A percentile compares a stretch with the other conserved stretches of the same genome.
Conservation (phyloP, 1,140 invertebrate species). For the Heliconius congener region DNA sequence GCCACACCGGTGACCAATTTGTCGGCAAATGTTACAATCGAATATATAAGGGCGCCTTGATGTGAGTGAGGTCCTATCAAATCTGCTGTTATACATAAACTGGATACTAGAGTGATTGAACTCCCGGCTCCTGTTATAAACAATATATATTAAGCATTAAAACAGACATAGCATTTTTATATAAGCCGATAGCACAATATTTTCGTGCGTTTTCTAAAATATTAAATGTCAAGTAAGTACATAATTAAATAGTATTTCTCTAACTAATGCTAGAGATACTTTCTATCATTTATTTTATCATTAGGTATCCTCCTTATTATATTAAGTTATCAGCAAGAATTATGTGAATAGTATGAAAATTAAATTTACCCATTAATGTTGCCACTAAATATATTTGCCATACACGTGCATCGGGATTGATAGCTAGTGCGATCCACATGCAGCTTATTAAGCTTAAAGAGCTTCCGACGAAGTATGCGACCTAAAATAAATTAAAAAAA, state of each 20-base stretch:
- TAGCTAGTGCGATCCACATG: slow-evolving; percentile 83
- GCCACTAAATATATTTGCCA: slow-evolving; percentile 85
- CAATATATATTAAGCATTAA: neutral
- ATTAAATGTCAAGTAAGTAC: no score
- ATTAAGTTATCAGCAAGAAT: no score
- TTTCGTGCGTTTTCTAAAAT: no score
- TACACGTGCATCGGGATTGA: slow-evolving; percentile 73
- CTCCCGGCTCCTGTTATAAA: slow-evolving; percentile 86
- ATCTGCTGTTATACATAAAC: slow-evolving; percentile 95
- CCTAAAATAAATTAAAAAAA: slow-evolving; percentile 68
- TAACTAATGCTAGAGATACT: no score
- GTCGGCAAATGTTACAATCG: slow-evolving; percentile 96
- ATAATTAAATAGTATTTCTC: no score
- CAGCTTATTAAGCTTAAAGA: slow-evolving; percentile 83
- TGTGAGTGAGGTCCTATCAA: slow-evolving; percentile 93
- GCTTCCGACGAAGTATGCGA: slow-evolving; percentile 85
- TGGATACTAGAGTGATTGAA: slow-evolving; percentile 93
- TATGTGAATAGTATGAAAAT: no score
- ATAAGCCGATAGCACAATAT: neutral
- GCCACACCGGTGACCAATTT: slow-evolving; percentile 95
- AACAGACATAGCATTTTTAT: neutral
- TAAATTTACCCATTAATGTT: slow-evolving; percentile 84
- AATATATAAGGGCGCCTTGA: slow-evolving; percentile 95
- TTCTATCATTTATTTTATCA: no score
- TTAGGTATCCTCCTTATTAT: no score